Evolutionary conservation across 2,888 invertebrate genomes (phyloP).

Genomic region (Caenorhabditis plicata): DNA sequence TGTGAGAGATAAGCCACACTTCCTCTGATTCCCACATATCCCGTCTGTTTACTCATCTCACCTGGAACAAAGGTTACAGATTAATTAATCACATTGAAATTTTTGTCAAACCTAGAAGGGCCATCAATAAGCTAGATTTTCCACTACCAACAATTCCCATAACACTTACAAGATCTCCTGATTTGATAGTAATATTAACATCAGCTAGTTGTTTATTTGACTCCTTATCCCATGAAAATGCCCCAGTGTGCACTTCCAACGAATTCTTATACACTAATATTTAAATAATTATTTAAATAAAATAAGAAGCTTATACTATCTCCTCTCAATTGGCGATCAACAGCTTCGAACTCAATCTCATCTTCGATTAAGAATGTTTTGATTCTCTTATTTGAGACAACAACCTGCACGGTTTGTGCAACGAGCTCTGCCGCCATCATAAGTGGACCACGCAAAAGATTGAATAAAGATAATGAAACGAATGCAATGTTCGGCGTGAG

Average conservation of each 20-base stretch:
- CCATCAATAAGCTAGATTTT: constrained; percentile 43
- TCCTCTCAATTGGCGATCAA: constrained; percentile 32
- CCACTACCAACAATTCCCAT: constrained; percentile 47
- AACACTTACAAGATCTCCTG: constrained; percentile 33
- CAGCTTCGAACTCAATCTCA: constrained; percentile 26
- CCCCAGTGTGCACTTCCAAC: constrained; percentile 32
- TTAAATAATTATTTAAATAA: neutral
- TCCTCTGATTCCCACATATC: constrained; percentile 67
- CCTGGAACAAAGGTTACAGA: constrained; percentile 26
- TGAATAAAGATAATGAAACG: constrained; percentile 93
- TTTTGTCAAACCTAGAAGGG: constrained; percentile 27
- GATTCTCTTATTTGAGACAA: constrained; percentile 58
- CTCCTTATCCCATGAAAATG: constrained; percentile 34
- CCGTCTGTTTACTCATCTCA: constrained; percentile 72
- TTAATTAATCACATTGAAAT: neutral
- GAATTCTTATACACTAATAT: constrained; percentile 28
- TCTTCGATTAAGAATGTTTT: constrained; percentile 53
- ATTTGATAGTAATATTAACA: constrained; percentile 21
- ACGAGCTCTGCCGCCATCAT: constrained; percentile 69
- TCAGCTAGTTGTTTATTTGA: constrained; percentile 21
- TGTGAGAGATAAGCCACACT: constrained; percentile 84
- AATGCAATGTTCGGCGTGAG: constrained; percentile 75
- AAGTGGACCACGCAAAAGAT: constrained; percentile 72
- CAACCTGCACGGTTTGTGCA: constrained; percentile 59
- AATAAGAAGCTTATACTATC: too few species aligned